These are phyloP conservation scores for Pseudochaenichthys georgianus DNA, from an alignment of 2,797 vertebrate genomes.

Conservation along the genomic window DNA sequence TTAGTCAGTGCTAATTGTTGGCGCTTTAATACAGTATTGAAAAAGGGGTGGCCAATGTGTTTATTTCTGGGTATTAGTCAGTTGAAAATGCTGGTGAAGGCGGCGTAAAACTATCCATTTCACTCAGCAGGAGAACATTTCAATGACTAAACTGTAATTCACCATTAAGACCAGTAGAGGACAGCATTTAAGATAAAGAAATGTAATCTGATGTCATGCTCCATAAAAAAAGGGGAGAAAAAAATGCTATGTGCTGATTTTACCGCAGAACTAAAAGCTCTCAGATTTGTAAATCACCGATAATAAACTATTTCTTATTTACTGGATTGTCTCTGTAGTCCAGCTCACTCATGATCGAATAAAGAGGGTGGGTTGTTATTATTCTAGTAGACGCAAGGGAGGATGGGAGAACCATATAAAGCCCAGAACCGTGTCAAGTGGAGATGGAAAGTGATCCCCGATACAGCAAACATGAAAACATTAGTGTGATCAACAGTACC, in stretches of 20 bases:
- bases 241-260: not conserved
- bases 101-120: not conserved
- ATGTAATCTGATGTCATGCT: not conserved
- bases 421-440: slow-evolving; percentile 12
- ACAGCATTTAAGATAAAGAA: not conserved
- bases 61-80: not conserved
- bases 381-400: not conserved
- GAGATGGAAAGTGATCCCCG: slow-evolving; percentile 8
- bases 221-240: too few relatives aligned
- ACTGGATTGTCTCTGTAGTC: not conserved
- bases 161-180: not conserved
- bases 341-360: not conserved
- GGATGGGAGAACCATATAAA: not conserved
- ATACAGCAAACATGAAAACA: slow-evolving; percentile 60
- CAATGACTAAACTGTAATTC: not conserved
- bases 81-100: not conserved
- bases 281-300: not conserved
- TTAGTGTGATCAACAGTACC: slow-evolving; percentile 48
- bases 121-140: not conserved
- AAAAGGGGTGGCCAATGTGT: not conserved
- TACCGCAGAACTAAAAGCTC: not conserved
- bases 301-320: not conserved
- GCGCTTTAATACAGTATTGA: not conserved
- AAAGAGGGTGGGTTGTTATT: not conserved
- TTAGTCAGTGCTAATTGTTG: not conserved